Base-by-base conservation (phyloP, 2,888 invertebrate genomes). In the Apotomis betuletana region DNA sequence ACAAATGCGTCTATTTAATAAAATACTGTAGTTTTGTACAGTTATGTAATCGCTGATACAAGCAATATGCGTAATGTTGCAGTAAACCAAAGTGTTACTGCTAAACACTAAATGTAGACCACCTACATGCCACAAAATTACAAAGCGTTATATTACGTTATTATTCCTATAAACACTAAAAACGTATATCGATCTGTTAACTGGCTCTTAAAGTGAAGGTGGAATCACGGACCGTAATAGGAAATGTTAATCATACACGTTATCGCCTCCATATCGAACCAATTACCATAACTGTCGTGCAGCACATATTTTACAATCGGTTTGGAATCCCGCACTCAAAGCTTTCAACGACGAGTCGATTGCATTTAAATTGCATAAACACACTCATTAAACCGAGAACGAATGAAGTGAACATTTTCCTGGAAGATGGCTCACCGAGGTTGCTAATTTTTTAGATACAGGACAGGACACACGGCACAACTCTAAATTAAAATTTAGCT, bases 321-420 rank as follows among this genome's bases (percentile, higher is more conserved):
- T 57, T 59, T 52, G 12, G 13, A 58, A 68, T 59, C 58, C 46
- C 62, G 51, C 57, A 62, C 67, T 71, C 27, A 51, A 65, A 41
- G 61, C 67, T 55, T 61, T 71, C 55, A 57, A 41, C 36, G 41
- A 27, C 41, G 54, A 55, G 55, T 57, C 71, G 52, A 67, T 63
- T 67, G 67, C 49, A 51, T 67, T 67, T 58, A 64, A 67, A 67
- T 62, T 63, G 63, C 63, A 69, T 59, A 69, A 63, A 72, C 71
- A 63, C 52, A 69, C 54, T 72, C 55, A 69, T 73, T 68, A 63
- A 59, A 41, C 52, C 36, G 38, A 44, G 38, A 61, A 63, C 58
- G 62, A 41, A 63, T 44, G 62, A 68, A 49, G 15, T 49, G 52
- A 52, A 27, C 46, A 67, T 67, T 67, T 58, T 72, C 72, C 63